Percentiles rank a stretch among this genome's conserved stretches.
Conservation (phyloP, 2,113 vertebrate species). For the Zosterops borbonicus region DNA sequence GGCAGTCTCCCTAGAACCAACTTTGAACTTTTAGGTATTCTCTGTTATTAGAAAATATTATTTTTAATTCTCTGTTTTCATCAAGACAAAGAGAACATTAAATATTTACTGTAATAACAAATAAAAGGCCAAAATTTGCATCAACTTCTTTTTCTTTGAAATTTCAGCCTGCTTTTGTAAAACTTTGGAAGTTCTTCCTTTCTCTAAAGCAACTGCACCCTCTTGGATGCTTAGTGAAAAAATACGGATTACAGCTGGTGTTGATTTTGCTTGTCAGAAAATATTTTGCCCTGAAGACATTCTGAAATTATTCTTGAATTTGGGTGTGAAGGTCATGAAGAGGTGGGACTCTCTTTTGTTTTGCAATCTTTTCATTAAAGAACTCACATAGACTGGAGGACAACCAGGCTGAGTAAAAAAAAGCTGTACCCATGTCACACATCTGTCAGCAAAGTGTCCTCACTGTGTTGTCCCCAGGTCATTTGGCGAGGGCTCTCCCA, state of each 20-base stretch:
- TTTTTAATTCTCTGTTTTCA: slow-evolving; percentile 42
- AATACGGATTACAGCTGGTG: slow-evolving; percentile 17
- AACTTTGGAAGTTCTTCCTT: not conserved
- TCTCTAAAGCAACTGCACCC: not conserved
- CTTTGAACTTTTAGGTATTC: not conserved
- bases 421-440: not conserved
- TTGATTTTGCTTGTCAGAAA: slow-evolving; percentile 3
- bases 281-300: not conserved
- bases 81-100: slow-evolving; percentile 21
- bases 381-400: not conserved
- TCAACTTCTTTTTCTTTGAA: slow-evolving; percentile 26
- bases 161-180: slow-evolving; percentile 4
- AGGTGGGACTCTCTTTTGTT: not conserved
- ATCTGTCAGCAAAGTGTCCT: not conserved
- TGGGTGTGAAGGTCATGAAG: not conserved
- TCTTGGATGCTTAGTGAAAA: slow-evolving; percentile 26
- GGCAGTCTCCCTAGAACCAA: not conserved
- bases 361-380: not conserved
- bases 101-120: slow-evolving; percentile 61
- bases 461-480: not conserved
- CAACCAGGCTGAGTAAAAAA: not conserved
- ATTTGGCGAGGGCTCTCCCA: not conserved
- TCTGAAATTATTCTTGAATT: slow-evolving; percentile 5
- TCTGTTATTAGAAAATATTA: slow-evolving; percentile 27
- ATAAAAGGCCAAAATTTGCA: not conserved